Evolutionary conservation across 2,888 invertebrate genomes (phyloP).

Genomic region (Lymantria dispar): DNA sequence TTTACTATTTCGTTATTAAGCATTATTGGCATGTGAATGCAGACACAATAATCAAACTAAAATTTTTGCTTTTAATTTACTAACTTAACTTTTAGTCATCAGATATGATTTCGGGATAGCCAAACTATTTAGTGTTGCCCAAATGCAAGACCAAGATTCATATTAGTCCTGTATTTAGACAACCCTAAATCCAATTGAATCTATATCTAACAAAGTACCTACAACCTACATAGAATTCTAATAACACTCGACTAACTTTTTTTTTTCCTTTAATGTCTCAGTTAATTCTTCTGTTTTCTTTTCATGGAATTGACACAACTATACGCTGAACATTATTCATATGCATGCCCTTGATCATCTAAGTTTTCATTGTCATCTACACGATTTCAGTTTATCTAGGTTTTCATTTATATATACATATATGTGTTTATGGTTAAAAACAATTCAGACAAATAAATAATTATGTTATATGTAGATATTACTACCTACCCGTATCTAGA

Average conservation of each 20-base stretch:
- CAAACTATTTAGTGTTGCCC: no score
- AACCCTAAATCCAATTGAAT: not conserved
- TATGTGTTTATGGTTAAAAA: no score
- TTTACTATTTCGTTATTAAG: slow-evolving; percentile 55
- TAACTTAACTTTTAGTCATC: not conserved
- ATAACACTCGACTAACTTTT: not conserved
- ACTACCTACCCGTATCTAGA: not conserved
- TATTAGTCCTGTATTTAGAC: no score
- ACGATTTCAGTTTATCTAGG: not conserved
- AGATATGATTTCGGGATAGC: not conserved
- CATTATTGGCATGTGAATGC: slow-evolving; percentile 45
- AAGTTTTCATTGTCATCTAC: not conserved
- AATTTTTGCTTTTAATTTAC: not conserved
- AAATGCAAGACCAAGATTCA: no score
- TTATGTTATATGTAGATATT: no score
- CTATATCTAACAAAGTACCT: not conserved
- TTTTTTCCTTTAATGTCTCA: not conserved
- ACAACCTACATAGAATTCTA: no score
- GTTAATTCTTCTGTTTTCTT: no score
- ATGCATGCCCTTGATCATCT: not conserved
- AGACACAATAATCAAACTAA: not conserved
- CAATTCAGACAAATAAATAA: no score
- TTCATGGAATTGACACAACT: no score
- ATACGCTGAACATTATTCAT: no score
- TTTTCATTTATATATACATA: not conserved